These are phyloP conservation scores for Hydriomena furcata DNA, from an alignment of 2,888 invertebrate species.

Conservation along the genomic window DNA sequence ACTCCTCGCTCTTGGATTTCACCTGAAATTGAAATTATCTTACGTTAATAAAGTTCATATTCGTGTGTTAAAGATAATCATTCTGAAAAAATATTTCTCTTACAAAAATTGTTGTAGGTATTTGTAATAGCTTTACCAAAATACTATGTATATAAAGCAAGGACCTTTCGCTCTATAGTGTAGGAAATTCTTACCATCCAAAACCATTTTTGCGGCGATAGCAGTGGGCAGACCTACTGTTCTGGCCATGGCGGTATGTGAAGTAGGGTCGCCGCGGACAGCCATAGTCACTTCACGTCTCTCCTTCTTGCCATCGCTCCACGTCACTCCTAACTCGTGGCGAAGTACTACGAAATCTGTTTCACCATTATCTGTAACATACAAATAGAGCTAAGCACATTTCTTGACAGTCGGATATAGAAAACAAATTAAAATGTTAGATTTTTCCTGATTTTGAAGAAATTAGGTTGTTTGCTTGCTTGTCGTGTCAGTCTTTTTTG, in stretches of 20 bases:
- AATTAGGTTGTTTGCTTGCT: too few relatives aligned
- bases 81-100: too few relatives aligned
- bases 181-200: constrained; percentile 89
- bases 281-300: constrained; percentile 93
- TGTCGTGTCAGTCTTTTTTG: too few relatives aligned
- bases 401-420: too few relatives aligned
- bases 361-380: constrained; percentile 85
- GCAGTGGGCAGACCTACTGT: constrained; percentile 91
- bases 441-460: too few relatives aligned
- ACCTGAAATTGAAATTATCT: constrained; percentile 77
- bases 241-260: constrained; percentile 95
- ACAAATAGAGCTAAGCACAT: too few relatives aligned
- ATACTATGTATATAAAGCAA: too few relatives aligned
- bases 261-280: constrained; percentile 91
- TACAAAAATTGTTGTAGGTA: too few relatives aligned
- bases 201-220: constrained; percentile 98
- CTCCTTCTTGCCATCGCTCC: constrained; percentile 94
- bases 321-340: constrained; percentile 95
- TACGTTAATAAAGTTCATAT: too few relatives aligned
- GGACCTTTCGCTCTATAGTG: background rate
- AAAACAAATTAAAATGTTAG: too few relatives aligned
- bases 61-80: too few relatives aligned
- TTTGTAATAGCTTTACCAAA: too few relatives aligned
- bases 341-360: constrained; percentile 97
- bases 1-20: constrained; percentile 98